Base-by-base conservation (phyloP, 2,113 vertebrate species). In the Antennarius striatus region DNA sequence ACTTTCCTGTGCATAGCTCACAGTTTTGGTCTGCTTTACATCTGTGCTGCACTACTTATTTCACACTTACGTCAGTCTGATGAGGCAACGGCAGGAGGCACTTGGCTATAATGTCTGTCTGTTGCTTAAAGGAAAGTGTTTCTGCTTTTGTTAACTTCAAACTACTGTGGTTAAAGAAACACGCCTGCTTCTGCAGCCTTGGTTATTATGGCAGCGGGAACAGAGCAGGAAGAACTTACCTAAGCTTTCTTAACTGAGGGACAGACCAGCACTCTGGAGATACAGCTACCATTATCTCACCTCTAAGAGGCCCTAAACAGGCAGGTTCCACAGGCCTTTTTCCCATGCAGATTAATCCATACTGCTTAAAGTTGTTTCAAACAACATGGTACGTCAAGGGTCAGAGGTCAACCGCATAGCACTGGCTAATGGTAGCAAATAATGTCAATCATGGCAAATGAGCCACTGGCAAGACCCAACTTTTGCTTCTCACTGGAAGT, bases 351-450 rank as follows among this genome's bases (percentile, higher is more conserved):
- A 91, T 93, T 92, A 93, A 91, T 90, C 76, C 82, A 39, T 82
- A 90, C 83, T 88, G 86, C 86, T 90, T 88, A 88, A 89, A 89
- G 90, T 87, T 83, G 80, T 91, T 92, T 93, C 83, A 92, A 91
- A 88, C 89, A 90, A 86, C 88, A 87, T 81, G 84, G 88, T 88
- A 75, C 70, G 82, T 63, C 59, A 22, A 79, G 61, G 92, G 91
- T 93, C 91, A 93, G 58, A 92, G 92, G 91, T 80, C 91, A 93
- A 92, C 91, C 65, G 79, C 91, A 92, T 92, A 91, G 88, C 89
- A 88, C 82, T 80, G 89, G 87, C 91, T 92, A 93, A 93, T 93
- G 90, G 92, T 91, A 92, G 92, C 91, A 92, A 93, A 91, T 92
- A 89, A 89, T 90, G 93, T 94, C 93, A 93, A 91, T 94, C 93